Evolutionary conservation across 2,888 invertebrate species (phyloP).

Genomic region (Macaria notata): DNA sequence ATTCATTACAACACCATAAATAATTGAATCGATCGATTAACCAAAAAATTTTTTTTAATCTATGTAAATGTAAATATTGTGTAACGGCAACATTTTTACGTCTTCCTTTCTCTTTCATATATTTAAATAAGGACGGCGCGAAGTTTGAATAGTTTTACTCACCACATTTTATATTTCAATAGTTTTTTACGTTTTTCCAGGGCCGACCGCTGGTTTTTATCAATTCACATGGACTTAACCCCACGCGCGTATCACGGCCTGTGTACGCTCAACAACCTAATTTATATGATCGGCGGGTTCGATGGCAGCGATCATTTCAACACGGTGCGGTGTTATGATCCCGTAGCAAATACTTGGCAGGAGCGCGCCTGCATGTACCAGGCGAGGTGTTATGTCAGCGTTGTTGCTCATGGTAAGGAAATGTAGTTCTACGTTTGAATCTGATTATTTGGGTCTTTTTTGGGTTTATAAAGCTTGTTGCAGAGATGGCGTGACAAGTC

Average conservation of each 20-base stretch:
- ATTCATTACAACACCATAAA: no score
- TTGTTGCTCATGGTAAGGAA: conserved; percentile 84
- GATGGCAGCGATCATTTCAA: conserved; percentile 90
- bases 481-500: no score
- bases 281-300: conserved; percentile 92
- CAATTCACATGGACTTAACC: conserved; percentile 84
- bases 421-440: not conserved
- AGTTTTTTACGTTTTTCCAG: conserved; percentile 54
- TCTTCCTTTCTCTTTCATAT: no score
- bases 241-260: conserved; percentile 91
- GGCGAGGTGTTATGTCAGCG: conserved; percentile 90
- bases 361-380: conserved; percentile 91
- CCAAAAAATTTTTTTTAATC: no score
- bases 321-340: conserved; percentile 91
- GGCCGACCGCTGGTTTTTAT: conserved; percentile 89
- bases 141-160: no score
- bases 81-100: no score
- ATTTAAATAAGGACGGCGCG: no score
- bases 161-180: no score
- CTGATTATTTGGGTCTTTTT: no score
- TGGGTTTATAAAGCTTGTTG: no score
- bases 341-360: conserved; percentile 88
- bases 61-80: no score
- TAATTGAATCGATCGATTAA: no score
- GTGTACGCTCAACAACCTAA: conserved; percentile 85